phyloP scores from a whole-genome alignment of 64 coral and sea anemone genomes.

The Actinia equina region DNA sequence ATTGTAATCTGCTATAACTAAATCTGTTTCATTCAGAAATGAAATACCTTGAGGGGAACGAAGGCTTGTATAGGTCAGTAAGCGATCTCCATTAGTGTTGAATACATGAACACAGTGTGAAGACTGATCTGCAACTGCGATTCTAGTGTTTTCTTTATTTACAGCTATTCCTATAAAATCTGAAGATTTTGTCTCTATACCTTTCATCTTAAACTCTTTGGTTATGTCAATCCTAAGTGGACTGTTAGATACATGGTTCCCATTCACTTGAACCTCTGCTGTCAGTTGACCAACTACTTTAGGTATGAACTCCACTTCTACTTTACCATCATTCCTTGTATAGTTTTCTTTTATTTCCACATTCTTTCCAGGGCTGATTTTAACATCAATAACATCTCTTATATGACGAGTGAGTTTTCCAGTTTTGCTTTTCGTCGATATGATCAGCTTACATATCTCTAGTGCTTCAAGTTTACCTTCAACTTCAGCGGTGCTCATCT shows the following conservation, averaged over 20 bases:
- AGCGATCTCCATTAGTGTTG: neutral
- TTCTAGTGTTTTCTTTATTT: neutral
- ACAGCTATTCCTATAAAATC: neutral
- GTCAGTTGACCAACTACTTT: neutral
- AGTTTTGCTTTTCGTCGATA: neutral
- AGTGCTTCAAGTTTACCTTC: neutral
- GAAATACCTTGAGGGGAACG: neutral
- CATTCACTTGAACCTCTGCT: neutral
- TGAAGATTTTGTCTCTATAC: neutral
- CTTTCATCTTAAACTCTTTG: neutral
- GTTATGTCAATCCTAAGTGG: neutral
- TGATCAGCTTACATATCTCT: neutral
- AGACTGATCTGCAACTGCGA: neutral
- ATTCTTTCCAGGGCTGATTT: slow-evolving; percentile 10
- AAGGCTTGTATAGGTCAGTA: neutral
- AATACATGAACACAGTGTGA: neutral
- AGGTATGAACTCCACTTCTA: no score
- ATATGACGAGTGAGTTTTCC: neutral
- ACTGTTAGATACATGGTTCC: neutral
- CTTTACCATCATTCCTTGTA: no score
- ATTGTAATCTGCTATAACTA: neutral
- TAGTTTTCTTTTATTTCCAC: neutral
- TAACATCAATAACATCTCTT: neutral
- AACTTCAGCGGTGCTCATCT: neutral
- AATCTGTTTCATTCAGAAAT: slow-evolving; percentile 22